Base-by-base conservation (phyloP, 2,113 vertebrate species). In the Cyprinodon brontotheroides region DNA sequence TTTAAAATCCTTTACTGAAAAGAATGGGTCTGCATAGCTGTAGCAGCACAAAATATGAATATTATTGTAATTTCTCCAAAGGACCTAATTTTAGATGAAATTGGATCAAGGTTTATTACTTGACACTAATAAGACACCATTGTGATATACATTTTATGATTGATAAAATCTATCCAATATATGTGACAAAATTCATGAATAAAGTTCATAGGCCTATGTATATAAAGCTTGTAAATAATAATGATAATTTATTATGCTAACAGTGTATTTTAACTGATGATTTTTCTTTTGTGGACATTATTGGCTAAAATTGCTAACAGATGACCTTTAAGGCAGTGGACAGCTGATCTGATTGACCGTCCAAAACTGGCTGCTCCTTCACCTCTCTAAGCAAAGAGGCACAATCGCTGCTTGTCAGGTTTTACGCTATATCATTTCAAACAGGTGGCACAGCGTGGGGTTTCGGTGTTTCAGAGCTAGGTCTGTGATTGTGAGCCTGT, bases 331-430 rank as follows among this genome's bases (percentile, higher is more conserved):
- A 4, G 63, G 59, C n/a, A 4, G 37, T 47, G 67, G 77, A 82
- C 89, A 91, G 82, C 89, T 93, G 87, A 72, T 77, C 61, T 87
- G 78, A 80, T 17, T 57, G 66, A 77, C 63, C 50, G 47, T 87
- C 73, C 81, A 82, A 87, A 86, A 78, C 72, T 43, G 75, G 48
- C 11, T 68, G 68, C 78, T 87, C 68, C 80, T 80, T 91, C 86
- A 84, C 85, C 87, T 75, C 72, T 45, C 73, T 77, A 75, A 83
- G 61, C 60, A 79, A 50, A 61, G 81, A 85, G 78, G 72, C n/a
- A 61, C 79, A 78, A 70, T 79, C 70, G 15, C 20, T 20, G 50
- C 50, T 61, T 72, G 68, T 82, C 78, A 85, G 77, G 75, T 77
- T 74, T 69, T 53, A 71, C 60, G 71, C 59, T 62, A 48, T 38